Evolutionary conservation across 2,888 invertebrate genomes (phyloP).

Genomic region (Achlya flavicornis): DNA sequence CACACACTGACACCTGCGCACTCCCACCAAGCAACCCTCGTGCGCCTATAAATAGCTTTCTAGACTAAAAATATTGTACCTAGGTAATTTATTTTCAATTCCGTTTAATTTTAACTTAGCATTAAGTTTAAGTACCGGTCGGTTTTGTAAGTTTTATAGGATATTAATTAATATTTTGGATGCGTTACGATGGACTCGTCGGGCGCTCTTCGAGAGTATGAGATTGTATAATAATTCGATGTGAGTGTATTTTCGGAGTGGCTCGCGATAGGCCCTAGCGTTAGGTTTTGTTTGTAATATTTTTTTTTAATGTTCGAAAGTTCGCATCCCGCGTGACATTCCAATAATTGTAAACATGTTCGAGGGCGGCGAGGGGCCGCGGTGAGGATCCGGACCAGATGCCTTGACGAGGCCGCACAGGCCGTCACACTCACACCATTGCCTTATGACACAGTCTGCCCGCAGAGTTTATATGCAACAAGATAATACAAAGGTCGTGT

Average conservation of each 20-base stretch:
- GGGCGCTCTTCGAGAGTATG: conserved; percentile 58
- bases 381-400: conserved; percentile 60
- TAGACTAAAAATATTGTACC: conserved; percentile 83
- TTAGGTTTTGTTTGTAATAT: conserved; percentile 74
- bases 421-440: conserved; percentile 73
- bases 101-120: conserved; percentile 84
- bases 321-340: conserved; percentile 82
- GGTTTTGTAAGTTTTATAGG: conserved; percentile 85
- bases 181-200: conserved; percentile 63
- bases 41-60: conserved; percentile 81
- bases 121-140: conserved; percentile 81
- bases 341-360: conserved; percentile 76
- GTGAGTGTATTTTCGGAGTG: conserved; percentile 66
- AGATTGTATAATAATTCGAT: conserved; percentile 73
- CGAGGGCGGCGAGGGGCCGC: conserved; percentile 58
- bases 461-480: conserved; percentile 84
- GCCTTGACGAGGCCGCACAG: conserved; percentile 67
- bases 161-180: conserved; percentile 63
- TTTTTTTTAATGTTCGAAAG: conserved; percentile 63
- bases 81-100: conserved; percentile 85
- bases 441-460: conserved; percentile 84
- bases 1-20: conserved; percentile 77
- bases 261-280: conserved; percentile 63
- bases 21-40: conserved; percentile 67
- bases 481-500: conserved; percentile 83